A percentile compares a stretch with the other conserved stretches of the same genome.
Conservation (phyloP, 2,888 invertebrate genomes). For the Cryptocheilus praepositus region DNA sequence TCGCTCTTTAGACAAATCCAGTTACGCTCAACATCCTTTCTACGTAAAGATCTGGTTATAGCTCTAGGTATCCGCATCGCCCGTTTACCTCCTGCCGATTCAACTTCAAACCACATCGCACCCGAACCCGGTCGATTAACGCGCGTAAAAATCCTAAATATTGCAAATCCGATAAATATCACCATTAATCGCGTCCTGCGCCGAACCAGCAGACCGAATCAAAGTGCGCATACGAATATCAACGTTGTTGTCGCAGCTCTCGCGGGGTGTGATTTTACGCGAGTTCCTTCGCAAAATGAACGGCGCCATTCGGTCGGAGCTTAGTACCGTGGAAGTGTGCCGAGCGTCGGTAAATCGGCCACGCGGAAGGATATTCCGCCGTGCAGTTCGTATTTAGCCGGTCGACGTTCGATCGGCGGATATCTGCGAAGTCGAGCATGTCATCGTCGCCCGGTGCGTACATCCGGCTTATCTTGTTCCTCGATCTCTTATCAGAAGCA, state of each 20-base stretch:
- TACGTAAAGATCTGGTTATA: too few relatives aligned
- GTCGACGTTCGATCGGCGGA: conserved; percentile 30
- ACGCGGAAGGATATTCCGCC: conserved; percentile 24
- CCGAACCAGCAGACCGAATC: too few relatives aligned
- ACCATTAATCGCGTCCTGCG: too few relatives aligned
- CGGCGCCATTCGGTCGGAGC: conserved; percentile 43
- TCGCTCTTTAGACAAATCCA: too few relatives aligned
- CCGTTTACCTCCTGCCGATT: too few relatives aligned
- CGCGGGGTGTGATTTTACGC: conserved; percentile 42
- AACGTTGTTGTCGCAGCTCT: conserved; percentile 29
- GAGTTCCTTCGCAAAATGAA: conserved; percentile 44
- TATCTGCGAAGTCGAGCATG: too few relatives aligned
- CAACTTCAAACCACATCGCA: too few relatives aligned
- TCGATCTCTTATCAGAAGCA: conserved; percentile 36
- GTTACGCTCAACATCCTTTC: too few relatives aligned
- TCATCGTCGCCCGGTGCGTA: background rate
- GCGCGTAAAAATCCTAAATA: too few relatives aligned
- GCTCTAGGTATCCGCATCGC: too few relatives aligned
- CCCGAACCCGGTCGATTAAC: too few relatives aligned
- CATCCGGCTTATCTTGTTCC: conserved; percentile 4
- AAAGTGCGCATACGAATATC: conserved; percentile 21
- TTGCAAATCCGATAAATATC: too few relatives aligned
- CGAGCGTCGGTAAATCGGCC: conserved; percentile 37
- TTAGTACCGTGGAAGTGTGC: conserved; percentile 33
- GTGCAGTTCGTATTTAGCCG: conserved; percentile 1